Evolutionary conservation across 1,140 invertebrate genomes (phyloP), one percentile per base, ranked within the genome.

Genomic region (Eriosoma lanigerum): DNA sequence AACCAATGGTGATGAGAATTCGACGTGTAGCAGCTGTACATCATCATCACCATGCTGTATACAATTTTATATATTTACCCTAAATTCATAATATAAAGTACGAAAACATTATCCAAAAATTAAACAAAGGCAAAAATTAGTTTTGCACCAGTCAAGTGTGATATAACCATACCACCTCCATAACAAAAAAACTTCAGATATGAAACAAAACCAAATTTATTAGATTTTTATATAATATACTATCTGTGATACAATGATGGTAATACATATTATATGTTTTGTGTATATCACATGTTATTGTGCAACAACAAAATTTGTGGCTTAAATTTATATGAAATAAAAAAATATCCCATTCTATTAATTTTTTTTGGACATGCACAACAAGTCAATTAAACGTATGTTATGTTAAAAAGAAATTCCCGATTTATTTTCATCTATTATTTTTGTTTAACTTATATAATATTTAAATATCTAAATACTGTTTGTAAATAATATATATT

Each of bases 401-500:
- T n/a, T 46, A 76, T 9, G 32, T 78, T 44, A 60, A 78, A 78
- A 56, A 60, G 38, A 62, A 62, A 78, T 78, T 62, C 75, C 75
- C 44, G 75, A 78, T 62, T 60, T 76, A 76, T 44, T 52, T 19
- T 26, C 24, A 38, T 38, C 32, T 38, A 38, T 38, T 38, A 38
- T 52, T 72, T 24, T 50, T 19, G 19, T 52, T n/a, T 10, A 0
- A 32, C 13, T 38, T 32, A 32, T n/a, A 58, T 29, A 58, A 13
- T 10, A 56, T 56, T 24, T 4, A 56, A n/a, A 8, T 10, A 56
- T 56, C 1, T 24, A 24, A 9, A 9, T 56, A 56, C 21, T 9
- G 21, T 56, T 24, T 10, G 24, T 24, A 56, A 24, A 56, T 56
- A 56, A 13, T 21, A 21, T 56, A 21, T 56, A 56, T 56, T 24